Conservation (phyloP, 2,888 invertebrate genomes). For the Euplexia lucipara region DNA sequence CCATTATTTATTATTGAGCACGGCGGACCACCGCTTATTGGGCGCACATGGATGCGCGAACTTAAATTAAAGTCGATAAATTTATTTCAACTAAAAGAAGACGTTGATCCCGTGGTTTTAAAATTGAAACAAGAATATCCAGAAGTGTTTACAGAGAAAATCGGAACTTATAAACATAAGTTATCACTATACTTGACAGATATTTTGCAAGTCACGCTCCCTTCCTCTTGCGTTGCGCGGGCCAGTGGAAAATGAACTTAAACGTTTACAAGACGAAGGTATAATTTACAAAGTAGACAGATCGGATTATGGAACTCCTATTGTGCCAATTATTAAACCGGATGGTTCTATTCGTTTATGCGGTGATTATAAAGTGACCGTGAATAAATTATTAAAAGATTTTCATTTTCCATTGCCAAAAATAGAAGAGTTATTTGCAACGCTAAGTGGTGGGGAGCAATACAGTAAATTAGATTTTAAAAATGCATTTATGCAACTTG, state of each 20-base stretch:
- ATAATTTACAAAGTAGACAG: constrained; percentile 59
- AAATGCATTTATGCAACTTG: constrained; percentile 56
- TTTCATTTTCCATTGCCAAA: constrained; percentile 54
- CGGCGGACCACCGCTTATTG: constrained; percentile 38
- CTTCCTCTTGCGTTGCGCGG: constrained; percentile 58
- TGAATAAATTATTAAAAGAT: constrained; percentile 56
- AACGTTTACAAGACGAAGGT: constrained; percentile 55
- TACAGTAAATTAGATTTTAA: constrained; percentile 60
- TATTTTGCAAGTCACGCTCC: constrained; percentile 49
- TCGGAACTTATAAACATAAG: constrained; percentile 19
- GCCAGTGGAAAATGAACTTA: constrained; percentile 58
- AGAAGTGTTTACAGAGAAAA: constrained; percentile 19
- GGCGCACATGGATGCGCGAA: constrained; percentile 30
- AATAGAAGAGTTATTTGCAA: no score
- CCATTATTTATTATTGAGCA: constrained; percentile 25
- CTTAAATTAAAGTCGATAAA: constrained; percentile 10
- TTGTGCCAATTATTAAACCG: constrained; percentile 61
- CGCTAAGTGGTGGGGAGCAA: constrained; percentile 35
- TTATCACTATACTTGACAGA: constrained; percentile 22
- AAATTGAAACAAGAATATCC: constrained; percentile 20
- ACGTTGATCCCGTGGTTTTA: constrained; percentile 5
- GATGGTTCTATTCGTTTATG: no score
- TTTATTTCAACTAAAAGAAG: constrained; percentile 10
- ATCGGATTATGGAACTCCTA: constrained; percentile 65
- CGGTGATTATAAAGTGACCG: constrained; percentile 63